A percentile compares a stretch with the other conserved stretches of the same genome.
Conservation (phyloP, 2,113 vertebrate genomes). For the Bungarus multicinctus region DNA sequence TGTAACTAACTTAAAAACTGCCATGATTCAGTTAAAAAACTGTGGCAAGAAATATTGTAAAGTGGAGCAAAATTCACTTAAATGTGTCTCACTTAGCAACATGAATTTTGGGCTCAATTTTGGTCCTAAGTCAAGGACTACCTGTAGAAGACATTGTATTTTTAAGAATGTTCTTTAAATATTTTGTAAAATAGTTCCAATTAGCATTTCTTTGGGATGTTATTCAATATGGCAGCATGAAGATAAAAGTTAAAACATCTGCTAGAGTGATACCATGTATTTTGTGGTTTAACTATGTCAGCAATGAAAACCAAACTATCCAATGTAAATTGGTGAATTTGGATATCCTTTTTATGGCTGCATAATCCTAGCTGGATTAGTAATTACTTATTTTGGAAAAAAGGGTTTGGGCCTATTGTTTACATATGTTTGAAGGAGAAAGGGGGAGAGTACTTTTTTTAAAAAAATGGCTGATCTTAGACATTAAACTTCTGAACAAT, state of each 20-base stretch:
- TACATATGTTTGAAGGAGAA: slow-evolving; percentile 44
- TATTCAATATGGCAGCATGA: slow-evolving; percentile 74
- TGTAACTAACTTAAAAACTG: not conserved
- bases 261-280: slow-evolving; percentile 83
- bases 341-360: slow-evolving; percentile 84
- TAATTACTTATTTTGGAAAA: slow-evolving; percentile 88
- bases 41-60: not conserved
- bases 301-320: slow-evolving; percentile 84
- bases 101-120: not conserved
- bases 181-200: slow-evolving; percentile 39
- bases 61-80: not conserved
- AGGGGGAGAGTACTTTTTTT: slow-evolving; percentile 20
- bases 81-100: not conserved
- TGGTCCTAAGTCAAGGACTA: not conserved
- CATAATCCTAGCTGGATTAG: slow-evolving; percentile 82
- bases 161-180: slow-evolving; percentile 56
- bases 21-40: not conserved
- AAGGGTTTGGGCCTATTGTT: slow-evolving; percentile 68
- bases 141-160: slow-evolving; percentile 28
- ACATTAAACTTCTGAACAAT: slow-evolving; percentile 50
- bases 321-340: slow-evolving; percentile 86
- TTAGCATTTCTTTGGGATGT: slow-evolving; percentile 68
- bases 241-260: slow-evolving; percentile 77
- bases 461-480: slow-evolving; percentile 65
- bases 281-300: slow-evolving; percentile 83